phyloP scores from a whole-genome alignment of 1,140 invertebrate species.

The Oscheius sp. region DNA sequence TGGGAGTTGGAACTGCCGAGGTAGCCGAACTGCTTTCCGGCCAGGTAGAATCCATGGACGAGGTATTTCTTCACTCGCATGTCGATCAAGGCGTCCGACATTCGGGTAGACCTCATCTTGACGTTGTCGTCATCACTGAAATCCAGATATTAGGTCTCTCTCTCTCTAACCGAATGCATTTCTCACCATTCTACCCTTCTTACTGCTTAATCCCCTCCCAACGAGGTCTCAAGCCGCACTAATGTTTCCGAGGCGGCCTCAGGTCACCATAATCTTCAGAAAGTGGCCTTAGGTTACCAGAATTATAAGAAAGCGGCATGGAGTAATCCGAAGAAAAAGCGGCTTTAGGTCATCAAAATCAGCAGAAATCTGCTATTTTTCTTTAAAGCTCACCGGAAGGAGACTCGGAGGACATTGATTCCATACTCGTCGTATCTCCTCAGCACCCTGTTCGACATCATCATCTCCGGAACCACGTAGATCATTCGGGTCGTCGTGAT shows the following conservation, averaged over 20 bases:
- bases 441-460: slow-evolving; percentile 49
- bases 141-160: not conserved
- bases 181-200: too few relatives aligned
- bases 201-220: too few relatives aligned
- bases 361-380: not conserved
- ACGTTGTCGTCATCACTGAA: slow-evolving; percentile 19
- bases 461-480: slow-evolving; percentile 47
- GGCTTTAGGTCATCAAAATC: too few relatives aligned
- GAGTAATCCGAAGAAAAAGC: not conserved
- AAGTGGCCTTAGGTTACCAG: too few relatives aligned
- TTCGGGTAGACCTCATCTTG: slow-evolving; percentile 11
- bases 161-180: too few relatives aligned
- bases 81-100: not conserved
- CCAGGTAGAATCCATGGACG: not conserved
- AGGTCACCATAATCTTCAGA: too few relatives aligned
- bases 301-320: not conserved
- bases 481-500: slow-evolving; percentile 50
- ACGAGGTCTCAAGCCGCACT: too few relatives aligned
- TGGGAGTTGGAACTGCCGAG: slow-evolving; percentile 59
- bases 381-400: slow-evolving; percentile 38
- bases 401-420: slow-evolving; percentile 44
- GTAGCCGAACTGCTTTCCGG: slow-evolving; percentile 35
- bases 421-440: slow-evolving; percentile 41
- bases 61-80: not conserved
- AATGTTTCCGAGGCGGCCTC: too few relatives aligned